Evolutionary conservation across 1,140 invertebrate genomes (phyloP), one percentile per base, ranked within the genome.

Genomic region (Pseudoatta argentina): DNA sequence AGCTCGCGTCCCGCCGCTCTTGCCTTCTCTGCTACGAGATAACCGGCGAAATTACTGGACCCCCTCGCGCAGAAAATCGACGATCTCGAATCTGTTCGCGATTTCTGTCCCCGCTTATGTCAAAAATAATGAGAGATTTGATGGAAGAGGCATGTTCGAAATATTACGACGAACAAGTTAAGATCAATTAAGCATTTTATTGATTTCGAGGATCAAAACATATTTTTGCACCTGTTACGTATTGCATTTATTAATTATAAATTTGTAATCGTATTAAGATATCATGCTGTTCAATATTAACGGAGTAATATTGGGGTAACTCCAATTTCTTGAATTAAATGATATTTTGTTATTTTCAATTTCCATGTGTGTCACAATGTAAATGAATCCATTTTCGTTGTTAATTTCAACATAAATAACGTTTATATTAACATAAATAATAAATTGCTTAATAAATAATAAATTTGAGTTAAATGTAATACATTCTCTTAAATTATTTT

Each of bases 1-100:
- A 93, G 86, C 90, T 39, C 69, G 39, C 86, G 85, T 76, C 91
- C 88, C 89, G 78, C 85, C 86, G 34, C 30, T 67, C 67, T 57
- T 30, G 51, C 34, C 18, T 48, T 24, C 16, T 0, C 51, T 39
- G 69, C 53, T 14, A 21, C 24, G 21, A 51, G 78, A 86, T 66
- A 59, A 24, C 51, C 34, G 39, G 51, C 78, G 76, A 76, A 89
- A 90, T 89, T 86, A 75, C 83, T 86, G 86, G 48, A 79, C 39
- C 72, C 34, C 55, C 44, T 83, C 64, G 78, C 88, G 82, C 82
- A 81, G 78, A 88, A 88, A 89, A 88, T 88, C 87, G 77, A 69
- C 77, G 83, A 55, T 72, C 63, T 76, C 87, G 82, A 89, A 89
- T 88, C 76, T 30, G 64, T 76, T 66, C 67, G 21, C 57, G 87